Evolutionary conservation across 2,888 invertebrate species (phyloP), one percentile per base, ranked within the genome.

Genomic region (Catocala fraxini): DNA sequence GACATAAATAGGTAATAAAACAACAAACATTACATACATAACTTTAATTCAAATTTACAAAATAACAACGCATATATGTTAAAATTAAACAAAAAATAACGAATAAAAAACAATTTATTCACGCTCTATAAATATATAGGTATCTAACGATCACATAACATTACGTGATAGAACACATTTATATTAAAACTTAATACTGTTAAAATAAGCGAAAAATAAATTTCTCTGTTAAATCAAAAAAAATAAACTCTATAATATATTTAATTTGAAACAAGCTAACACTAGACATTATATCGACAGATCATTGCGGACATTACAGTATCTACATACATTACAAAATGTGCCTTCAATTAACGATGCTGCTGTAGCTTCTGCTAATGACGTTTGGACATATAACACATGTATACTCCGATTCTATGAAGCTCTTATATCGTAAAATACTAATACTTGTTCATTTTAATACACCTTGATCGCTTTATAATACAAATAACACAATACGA

Each of bases 251-350:
- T 75, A 54, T 68, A 61, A 63, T 69, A 51, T 71, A 71, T 51
- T 64, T 35, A 42, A 65, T 68, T 75, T 73, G 63, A 68, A 83
- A 82, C 68, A 81, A 73, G 73, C 77, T 82, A 80, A 71, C 76
- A 84, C 83, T 85, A 86, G 78, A 81, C 75, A 77, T 46, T 62
- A 58, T 65, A 68, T 62, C 67, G 62, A 75, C 76, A 81, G 78
- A 77, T 76, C 68, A 68, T 68, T 65, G 63, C 54, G 56, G 67
- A 69, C 57, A 67, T 68, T 68, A 70, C 62, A 58, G 9, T 72
- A 70, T 68, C 75, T 75, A 70, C 70, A 75, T 59, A 73, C 49
- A 60, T 66, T 73, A 76, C 63, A 66, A 68, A 57, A 53, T 12
- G 63, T 72, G 70, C 70, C 54, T 65, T 54, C 68, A 56, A 57